Evolutionary conservation across 2,113 vertebrate genomes (phyloP).

Genomic region (Dipodomys ordii): DNA sequence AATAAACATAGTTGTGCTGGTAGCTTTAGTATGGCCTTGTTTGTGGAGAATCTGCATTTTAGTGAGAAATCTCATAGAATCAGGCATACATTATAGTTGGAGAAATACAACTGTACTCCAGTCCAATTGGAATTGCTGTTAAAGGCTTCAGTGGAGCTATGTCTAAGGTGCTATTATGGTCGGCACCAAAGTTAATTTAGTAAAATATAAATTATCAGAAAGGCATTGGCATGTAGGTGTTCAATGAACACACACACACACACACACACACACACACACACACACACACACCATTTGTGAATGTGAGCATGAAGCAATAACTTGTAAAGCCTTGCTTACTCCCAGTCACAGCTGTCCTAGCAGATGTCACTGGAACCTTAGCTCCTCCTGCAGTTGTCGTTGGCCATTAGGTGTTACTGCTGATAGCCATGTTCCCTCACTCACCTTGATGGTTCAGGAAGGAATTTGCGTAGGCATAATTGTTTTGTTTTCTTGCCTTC

Average conservation of each 20-base stretch:
- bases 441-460: constrained; percentile 58
- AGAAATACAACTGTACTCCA: neutral
- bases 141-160: neutral
- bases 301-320: neutral
- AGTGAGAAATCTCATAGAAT: neutral
- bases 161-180: constrained; percentile 28
- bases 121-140: neutral
- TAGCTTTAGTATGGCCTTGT: too few species aligned
- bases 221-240: neutral
- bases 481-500: constrained; percentile 69
- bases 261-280: neutral
- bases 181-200: constrained; percentile 20
- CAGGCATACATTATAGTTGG: neutral
- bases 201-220: constrained; percentile 48
- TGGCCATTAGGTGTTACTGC: constrained; percentile 48
- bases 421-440: constrained; percentile 3
- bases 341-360: neutral
- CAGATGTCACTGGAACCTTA: neutral
- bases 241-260: neutral
- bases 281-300: neutral
- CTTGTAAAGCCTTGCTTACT: neutral
- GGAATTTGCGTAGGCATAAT: constrained; percentile 58
- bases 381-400: constrained; percentile 10
- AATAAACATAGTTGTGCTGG: too few species aligned
- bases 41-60: constrained; percentile 13